Conservation (phyloP, 2,797 vertebrate species). For the Kryptolebias ocellatus region DNA sequence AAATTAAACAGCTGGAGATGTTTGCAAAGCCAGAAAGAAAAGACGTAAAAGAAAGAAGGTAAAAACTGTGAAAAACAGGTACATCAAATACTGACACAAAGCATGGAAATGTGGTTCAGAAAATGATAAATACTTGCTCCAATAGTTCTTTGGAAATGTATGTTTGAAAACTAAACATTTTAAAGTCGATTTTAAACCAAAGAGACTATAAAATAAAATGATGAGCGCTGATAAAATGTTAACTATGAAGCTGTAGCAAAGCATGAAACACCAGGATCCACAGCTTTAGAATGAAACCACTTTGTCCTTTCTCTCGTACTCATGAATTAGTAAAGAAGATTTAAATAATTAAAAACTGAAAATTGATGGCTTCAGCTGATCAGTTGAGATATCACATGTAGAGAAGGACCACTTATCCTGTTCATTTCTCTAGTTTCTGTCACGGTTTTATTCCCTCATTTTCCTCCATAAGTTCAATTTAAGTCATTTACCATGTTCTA, state of each 20-base stretch:
- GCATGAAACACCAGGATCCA: constrained; percentile 31
- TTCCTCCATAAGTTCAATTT: neutral
- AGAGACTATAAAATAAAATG: neutral
- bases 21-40: neutral
- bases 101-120: no score
- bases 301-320: constrained; percentile 34
- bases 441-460: neutral
- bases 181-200: neutral
- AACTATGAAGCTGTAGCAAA: constrained; percentile 14
- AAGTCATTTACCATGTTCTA: no score
- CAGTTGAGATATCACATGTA: constrained; percentile 38
- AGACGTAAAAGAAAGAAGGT: neutral
- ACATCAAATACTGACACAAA: no score
- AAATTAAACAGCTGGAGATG: neutral
- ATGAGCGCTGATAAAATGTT: neutral
- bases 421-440: neutral
- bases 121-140: no score
- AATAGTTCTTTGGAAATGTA: no score
- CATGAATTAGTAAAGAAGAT: constrained; percentile 41
- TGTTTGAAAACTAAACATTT: neutral
- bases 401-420: constrained; percentile 21
- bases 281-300: constrained; percentile 41
- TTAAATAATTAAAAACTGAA: constrained; percentile 45
- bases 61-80: neutral
- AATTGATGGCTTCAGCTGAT: constrained; percentile 45